Percentiles rank a stretch among this genome's conserved stretches.
Conservation (phyloP, 1,140 invertebrate species). For the Neuroterus valhalla region DNA sequence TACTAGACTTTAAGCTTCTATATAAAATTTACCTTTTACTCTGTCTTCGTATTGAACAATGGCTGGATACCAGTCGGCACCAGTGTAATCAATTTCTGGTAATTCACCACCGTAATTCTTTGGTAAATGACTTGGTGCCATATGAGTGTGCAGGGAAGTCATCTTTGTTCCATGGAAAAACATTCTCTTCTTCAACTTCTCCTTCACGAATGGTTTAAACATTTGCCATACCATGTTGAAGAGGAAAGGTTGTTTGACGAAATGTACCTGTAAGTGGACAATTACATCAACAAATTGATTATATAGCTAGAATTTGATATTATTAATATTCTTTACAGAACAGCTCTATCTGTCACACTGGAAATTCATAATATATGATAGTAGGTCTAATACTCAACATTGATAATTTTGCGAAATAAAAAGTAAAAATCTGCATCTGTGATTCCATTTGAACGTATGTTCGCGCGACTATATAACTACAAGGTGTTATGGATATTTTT, state of each 20-base stretch:
- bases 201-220: slow-evolving; percentile 90
- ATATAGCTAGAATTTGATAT: neutral
- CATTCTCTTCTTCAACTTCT: slow-evolving; percentile 87
- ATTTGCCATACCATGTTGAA: slow-evolving; percentile 92
- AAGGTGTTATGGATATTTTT: too few relatives aligned
- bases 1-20: slow-evolving; percentile 23
- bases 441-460: too few relatives aligned
- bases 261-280: slow-evolving; percentile 78
- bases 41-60: slow-evolving; percentile 79
- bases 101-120: slow-evolving; percentile 84
- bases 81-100: slow-evolving; percentile 84
- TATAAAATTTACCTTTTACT: slow-evolving; percentile 72
- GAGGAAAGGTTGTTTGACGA: slow-evolving; percentile 91
- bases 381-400: too few relatives aligned
- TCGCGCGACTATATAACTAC: too few relatives aligned
- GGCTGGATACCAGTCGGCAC: slow-evolving; percentile 83
- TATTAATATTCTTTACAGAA: too few relatives aligned
- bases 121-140: slow-evolving; percentile 81
- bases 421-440: too few relatives aligned
- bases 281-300: neutral
- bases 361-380: too few relatives aligned
- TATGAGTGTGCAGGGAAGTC: slow-evolving; percentile 81
- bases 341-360: too few relatives aligned
- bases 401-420: too few relatives aligned
- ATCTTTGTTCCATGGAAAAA: slow-evolving; percentile 87